These are phyloP conservation scores for Glyphotaelius pellucidus DNA, from an alignment of 2,888 invertebrate genomes.

Conservation along the genomic window DNA sequence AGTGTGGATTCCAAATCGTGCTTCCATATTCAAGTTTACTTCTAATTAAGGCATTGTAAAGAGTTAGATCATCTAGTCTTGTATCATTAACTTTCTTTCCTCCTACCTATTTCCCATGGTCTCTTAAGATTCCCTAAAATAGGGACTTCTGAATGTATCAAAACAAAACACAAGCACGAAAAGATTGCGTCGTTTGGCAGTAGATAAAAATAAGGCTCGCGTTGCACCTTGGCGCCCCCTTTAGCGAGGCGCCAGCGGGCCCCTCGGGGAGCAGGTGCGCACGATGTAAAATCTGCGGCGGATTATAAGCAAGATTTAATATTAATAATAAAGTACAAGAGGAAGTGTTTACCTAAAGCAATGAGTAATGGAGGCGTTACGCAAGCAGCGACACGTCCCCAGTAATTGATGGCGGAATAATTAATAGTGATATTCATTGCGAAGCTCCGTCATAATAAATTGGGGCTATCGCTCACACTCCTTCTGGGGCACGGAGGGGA, in stretches of 20 bases:
- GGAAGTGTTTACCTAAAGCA: constrained; percentile 43
- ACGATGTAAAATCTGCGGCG: constrained; percentile 33
- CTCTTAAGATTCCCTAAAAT: too few species aligned
- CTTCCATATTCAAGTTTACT: too few species aligned
- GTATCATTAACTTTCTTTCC: too few species aligned
- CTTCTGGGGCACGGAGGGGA: not conserved
- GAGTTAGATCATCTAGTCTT: too few species aligned
- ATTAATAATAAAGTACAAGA: constrained; percentile 42
- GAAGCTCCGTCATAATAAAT: constrained; percentile 59
- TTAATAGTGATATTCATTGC: constrained; percentile 62
- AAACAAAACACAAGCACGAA: too few species aligned
- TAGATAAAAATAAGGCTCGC: not conserved
- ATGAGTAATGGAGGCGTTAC: constrained; percentile 43
- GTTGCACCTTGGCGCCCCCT: not conserved
- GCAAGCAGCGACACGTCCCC: constrained; percentile 45
- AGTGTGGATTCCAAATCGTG: too few species aligned
- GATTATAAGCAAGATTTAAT: constrained; percentile 31
- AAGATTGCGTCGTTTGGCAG: too few species aligned
- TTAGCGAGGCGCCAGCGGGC: not conserved
- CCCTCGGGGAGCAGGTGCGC: constrained; percentile 7
- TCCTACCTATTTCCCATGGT: too few species aligned
- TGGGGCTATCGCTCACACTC: constrained; percentile 56
- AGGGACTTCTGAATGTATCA: too few species aligned
- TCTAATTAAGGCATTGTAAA: too few species aligned
- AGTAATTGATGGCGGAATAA: constrained; percentile 57